These are phyloP conservation scores for Platysternon megacephalum DNA, from an alignment of 2,113 vertebrate genomes.

Conservation along the genomic window DNA sequence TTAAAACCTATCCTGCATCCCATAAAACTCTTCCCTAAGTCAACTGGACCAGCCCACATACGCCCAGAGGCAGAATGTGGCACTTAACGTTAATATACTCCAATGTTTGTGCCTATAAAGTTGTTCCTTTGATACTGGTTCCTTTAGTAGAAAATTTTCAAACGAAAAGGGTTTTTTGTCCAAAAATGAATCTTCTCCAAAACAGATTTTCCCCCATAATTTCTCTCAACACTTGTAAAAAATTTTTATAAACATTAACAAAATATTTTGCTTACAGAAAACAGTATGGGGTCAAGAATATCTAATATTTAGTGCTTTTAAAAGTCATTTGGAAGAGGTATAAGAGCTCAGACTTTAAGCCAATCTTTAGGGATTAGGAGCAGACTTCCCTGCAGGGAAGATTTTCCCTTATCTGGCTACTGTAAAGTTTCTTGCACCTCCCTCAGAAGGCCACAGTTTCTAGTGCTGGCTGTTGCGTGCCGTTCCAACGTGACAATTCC, in stretches of 20 bases:
- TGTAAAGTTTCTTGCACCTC: not conserved
- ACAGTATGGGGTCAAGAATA: not conserved
- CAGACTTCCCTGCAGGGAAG: not conserved
- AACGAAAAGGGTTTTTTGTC: not conserved
- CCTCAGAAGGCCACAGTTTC: not conserved
- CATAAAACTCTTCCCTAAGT: not conserved
- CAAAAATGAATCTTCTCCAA: not conserved
- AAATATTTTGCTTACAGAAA: not conserved
- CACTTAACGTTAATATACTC: not conserved
- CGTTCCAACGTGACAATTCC: not conserved
- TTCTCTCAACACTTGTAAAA: not conserved
- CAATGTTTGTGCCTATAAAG: not conserved
- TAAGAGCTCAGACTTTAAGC: not conserved
- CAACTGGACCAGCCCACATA: not conserved
- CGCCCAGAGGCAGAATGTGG: not conserved
- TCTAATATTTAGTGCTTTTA: not conserved
- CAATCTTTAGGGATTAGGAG: not conserved
- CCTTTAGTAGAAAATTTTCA: not conserved
- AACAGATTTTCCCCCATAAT: not conserved
- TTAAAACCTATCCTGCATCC: not conserved
- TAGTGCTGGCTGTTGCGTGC: not conserved
- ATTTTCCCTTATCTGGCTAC: not conserved
- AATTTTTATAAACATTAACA: not conserved
- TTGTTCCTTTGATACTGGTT: not conserved
- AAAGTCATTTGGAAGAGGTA: not conserved